Base-by-base conservation (phyloP, 2,797 vertebrate species). In the Schizopygopsis pylzovi region DNA sequence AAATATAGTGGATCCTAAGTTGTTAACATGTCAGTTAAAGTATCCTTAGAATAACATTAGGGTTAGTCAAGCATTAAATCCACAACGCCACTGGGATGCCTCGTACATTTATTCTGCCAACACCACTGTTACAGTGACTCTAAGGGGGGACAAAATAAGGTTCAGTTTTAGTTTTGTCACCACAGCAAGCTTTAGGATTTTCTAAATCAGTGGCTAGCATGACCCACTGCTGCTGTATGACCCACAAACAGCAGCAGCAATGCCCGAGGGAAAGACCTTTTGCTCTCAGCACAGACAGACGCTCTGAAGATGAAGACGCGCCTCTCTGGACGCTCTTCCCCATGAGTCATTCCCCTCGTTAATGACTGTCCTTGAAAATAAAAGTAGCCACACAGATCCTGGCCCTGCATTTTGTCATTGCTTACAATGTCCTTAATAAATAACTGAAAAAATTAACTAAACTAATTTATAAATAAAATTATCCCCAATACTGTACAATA, bases 171-270 rank as follows among this genome's bases (percentile, higher is more conserved):
- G 80, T 83, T 68, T 8, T 73, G 67, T 75, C 39, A 28, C 61
- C 94, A 94, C 93, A 93, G 90, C 91, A 77, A 84, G 91, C 93
- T 93, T 63, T 89, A 88, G 91, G 91, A 92, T 84, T 93, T 91
- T 67, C 85, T 83, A 77, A 76, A 71, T 61, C 56, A 82, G 80
- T 82, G 81, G 73, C 59, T 90, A 90, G 95, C 18, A 33, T 33
- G 28, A 33, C 87, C 92, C 93, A 89, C 88, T 28, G 28, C 28
- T 28, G 28, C 28, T 28, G 28, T 1, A 43, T 94, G 92, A 93
- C 86, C 92, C 93, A 89, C 88, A 93, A 92, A 92, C 89, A 90
- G 88, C 45, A 61, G 67, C 90, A 82, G 73, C 87, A 82, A 52
- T 4, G 52, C 79, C 25, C 4, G 4, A 37, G 59, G 82, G n/a